phyloP scores from a whole-genome alignment of 2,797 vertebrate species.

The Ciconia nigra region DNA sequence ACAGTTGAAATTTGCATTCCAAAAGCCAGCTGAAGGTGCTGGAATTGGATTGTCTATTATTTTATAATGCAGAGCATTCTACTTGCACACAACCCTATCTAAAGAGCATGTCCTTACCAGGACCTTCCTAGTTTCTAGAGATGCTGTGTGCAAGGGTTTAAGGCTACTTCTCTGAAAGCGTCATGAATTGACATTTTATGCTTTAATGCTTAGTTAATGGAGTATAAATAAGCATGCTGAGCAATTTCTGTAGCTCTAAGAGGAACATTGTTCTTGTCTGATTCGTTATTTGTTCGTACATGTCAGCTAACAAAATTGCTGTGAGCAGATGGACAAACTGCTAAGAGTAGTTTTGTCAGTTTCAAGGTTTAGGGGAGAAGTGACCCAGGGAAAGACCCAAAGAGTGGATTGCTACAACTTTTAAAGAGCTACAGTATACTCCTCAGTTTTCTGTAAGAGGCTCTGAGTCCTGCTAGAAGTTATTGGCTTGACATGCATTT shows the following conservation, averaged over 20 bases:
- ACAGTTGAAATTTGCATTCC: constrained; percentile 80
- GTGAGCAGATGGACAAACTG: background rate
- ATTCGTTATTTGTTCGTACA: constrained; percentile 21
- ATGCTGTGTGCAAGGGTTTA: background rate
- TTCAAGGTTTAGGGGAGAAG: background rate
- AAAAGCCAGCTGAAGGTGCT: constrained; percentile 70
- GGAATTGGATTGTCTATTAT: constrained; percentile 52
- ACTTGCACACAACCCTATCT: background rate
- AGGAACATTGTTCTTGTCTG: background rate
- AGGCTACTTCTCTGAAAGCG: background rate
- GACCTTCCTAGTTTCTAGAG: background rate
- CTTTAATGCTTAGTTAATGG: constrained; percentile 40
- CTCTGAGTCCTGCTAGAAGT: background rate
- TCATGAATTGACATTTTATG: constrained; percentile 26
- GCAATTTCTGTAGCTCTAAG: constrained; percentile 13
- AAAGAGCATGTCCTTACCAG: background rate
- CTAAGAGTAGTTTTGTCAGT: background rate
- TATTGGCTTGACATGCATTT: background rate
- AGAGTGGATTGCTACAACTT: background rate
- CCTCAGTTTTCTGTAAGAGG: background rate
- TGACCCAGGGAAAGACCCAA: background rate
- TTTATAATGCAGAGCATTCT: background rate
- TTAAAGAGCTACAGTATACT: background rate
- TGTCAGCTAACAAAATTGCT: background rate
- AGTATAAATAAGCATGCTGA: constrained; percentile 34